Conservation (phyloP, 2,888 invertebrate species). For the Cosmia pyralina region DNA sequence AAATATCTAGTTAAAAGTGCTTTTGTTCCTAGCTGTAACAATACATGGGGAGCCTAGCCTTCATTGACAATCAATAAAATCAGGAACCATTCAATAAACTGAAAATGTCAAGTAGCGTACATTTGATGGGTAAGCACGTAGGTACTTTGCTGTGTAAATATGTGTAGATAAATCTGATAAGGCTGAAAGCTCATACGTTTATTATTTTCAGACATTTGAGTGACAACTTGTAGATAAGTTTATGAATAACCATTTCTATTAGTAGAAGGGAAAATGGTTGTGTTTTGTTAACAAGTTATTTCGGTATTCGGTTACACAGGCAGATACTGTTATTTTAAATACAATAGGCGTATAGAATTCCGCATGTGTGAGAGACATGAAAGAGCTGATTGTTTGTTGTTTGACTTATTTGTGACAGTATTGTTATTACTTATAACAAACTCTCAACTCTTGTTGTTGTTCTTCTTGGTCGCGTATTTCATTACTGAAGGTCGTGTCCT, state of each 20-base stretch:
- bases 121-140: conserved; percentile 34
- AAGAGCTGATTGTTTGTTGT: neutral
- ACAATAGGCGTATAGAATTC: conserved; percentile 7
- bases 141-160: conserved; percentile 62
- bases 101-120: conserved; percentile 40
- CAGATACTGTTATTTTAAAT: neutral
- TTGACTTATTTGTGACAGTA: neutral
- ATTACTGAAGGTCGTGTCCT: too few species aligned
- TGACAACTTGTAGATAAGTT: conserved; percentile 62
- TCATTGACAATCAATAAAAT: conserved; percentile 12
- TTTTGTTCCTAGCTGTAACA: neutral
- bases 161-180: conserved; percentile 67
- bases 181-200: conserved; percentile 55
- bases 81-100: conserved; percentile 8
- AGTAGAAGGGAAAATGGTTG: conserved; percentile 23
- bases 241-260: conserved; percentile 48
- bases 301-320: neutral
- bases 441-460: too few species aligned
- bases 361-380: neutral
- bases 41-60: neutral
- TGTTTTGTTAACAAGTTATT: conserved; percentile 9
- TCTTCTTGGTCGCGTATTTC: too few species aligned
- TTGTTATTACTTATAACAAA: neutral
- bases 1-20: neutral
- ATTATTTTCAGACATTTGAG: conserved; percentile 65